Evolutionary conservation across 2,888 invertebrate species (phyloP), one percentile per base, ranked within the genome.

Genomic region (Synergus japonicus): DNA sequence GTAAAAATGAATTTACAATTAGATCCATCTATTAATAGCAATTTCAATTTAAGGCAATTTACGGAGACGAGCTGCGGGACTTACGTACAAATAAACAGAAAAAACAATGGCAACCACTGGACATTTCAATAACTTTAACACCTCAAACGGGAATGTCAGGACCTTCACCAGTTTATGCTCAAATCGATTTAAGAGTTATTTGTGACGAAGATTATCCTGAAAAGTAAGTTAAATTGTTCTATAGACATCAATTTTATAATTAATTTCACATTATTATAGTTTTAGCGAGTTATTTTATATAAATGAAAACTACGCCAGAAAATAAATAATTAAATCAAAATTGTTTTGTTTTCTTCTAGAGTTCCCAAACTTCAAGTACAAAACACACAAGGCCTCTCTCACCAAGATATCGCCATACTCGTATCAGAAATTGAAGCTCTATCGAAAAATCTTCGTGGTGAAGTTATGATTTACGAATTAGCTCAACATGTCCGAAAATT

Each of bases 401-500:
- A 95, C 84, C 94, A 95, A 78, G 94, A 96, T 85, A 92, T 96
- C 12, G 93, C 93, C 0, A 93, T 93, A 78, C 91, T 98, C 8
- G 91, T 95, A 41, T 90, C 92, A 5, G 95, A 96, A 85, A 90
- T 97, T 49, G 92, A 94, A 77, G 87, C 92, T 0, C 91, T 95
- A 85, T 95, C 96, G 0, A 83, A 90, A 60, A 89, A 93, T 82
- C 83, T 95, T 18, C 94, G 94, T 78, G 97, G 97, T 0, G 96
- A 97, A 93, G 97, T 96, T 44, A 97, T 98, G 96, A 96, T 98
- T 85, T 96, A 95, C 88, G 96, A 98, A 87, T 91, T 98, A 67
- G 95, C 96, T 1, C 96, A 96, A 87, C 94, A 95, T 89, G 95
- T 96, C 0, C 95, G 96, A 94, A 95, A 95, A 89, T 98, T 96